Base-by-base conservation (phyloP, 2,113 vertebrate species). In the Motacilla tschutschensis region DNA sequence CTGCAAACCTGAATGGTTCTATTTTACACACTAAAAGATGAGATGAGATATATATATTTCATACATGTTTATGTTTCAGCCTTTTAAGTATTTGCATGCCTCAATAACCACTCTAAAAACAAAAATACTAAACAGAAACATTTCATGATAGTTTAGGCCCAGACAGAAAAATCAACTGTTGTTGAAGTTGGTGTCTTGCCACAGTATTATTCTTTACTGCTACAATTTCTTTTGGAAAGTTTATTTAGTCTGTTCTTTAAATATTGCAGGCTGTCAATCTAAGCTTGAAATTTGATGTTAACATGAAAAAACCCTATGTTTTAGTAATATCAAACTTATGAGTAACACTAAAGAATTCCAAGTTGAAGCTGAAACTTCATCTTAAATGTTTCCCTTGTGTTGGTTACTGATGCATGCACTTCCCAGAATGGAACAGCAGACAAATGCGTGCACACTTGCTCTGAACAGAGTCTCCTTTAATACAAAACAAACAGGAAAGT, bases 221-320 rank as follows among this genome's bases (percentile, higher is more conserved):
- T 91, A 92, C 83, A 63, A 88, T 93, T 95, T 93, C 71, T 84
- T 88, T 85, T 76, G 67, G 66, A 95, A 92, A 83, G 92, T 91
- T 94, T 95, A 96, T 95, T 95, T 95, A 89, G 87, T 89, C 91
- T 95, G 90, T 89, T 84, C 91, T 92, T 88, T 87, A 84, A 94
- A 82, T 92, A 83, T 35, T 93, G 84, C 89, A 88, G 73, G 48
- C 88, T 94, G 95, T 94, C 93, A 94, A 91, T 95, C 88, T 67
- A 46, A 87, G 94, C 80, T 47, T 87, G 88, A 93, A 92, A 94
- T 90, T 69, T 82, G 79, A 87, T 84, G 83, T 94, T 91, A 93
- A 85, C 71, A 58, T 75, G 46, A 83, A 86, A 88, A 87, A 91
- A 12, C 8, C 36, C 51, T 62, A 26, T 64, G 73, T 83, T 94